Evolutionary conservation across 2,113 vertebrate species (phyloP), one percentile per base, ranked within the genome.

Genomic region (Scytalopus superciliaris): DNA sequence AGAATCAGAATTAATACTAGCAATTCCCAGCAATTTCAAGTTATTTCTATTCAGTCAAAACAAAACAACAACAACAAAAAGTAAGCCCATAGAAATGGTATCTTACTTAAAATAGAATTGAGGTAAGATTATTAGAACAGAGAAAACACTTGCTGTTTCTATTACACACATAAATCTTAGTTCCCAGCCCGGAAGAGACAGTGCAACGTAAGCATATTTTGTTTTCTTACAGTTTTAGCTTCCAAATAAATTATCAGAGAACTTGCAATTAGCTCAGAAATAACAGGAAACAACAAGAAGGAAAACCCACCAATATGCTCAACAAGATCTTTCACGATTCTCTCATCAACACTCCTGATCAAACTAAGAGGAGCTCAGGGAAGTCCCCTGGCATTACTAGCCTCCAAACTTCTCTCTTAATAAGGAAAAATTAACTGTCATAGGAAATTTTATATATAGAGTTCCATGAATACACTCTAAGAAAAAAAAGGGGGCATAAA

Each of bases 91-190:
- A 91, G 19, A 95, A 89, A 84, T 9, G 3, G 28, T 53, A 84
- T 83, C 44, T 84, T 81, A 64, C 68, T 82, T 86, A 64, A 89
- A 95, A 75, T 0, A 88, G 47, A 94, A 89, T 3, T 81, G 25
- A n/a, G 14, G 3, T 79, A 94, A 75, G 37, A 63, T 75, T 84
- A 96, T 68, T 82, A 89, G n/a, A 95, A 94, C 2, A 3, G 16
- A 89, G 45, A 77, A 87, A 94, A 87, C 49, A 91, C 64, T 94
- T 59, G 27, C 68, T 45, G 13, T 68, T 94, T 85, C 86, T 86
- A 92, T 84, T 86, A 57, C 33, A 90, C 25, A 74, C 83, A 96
- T 97, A 96, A 95, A 93, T 97, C 95, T 94, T 89, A 70, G 40
- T 69, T 92, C 35, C 44, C 15, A 82, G 68, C 3, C 50, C 52